Percentiles rank a stretch among this genome's conserved stretches.
Evolutionary conservation across 2,888 invertebrate genomes (phyloP).

Genomic region (Asteroscopus sphinx): DNA sequence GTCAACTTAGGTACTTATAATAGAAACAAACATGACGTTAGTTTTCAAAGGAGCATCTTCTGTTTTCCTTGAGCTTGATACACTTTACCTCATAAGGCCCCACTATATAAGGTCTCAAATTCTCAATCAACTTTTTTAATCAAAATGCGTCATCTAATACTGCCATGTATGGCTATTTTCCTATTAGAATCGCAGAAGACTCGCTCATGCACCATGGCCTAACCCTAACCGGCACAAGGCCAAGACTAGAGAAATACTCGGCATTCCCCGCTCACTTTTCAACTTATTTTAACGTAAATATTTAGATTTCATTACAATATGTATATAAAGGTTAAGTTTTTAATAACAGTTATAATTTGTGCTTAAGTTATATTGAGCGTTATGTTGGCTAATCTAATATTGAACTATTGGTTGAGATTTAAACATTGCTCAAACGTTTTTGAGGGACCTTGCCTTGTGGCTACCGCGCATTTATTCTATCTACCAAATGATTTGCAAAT

Average conservation of each 20-base stretch:
- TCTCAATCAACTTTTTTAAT: conserved; percentile 11
- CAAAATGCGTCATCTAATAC: background rate
- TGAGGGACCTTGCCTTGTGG: background rate
- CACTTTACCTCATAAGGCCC: conserved; percentile 23
- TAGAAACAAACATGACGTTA: background rate
- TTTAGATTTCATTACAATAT: conserved; percentile 40
- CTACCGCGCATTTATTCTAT: too few species aligned
- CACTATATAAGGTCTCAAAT: conserved; percentile 24
- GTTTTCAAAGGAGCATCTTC: background rate
- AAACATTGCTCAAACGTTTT: background rate
- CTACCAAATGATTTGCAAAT: too few species aligned
- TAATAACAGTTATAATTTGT: conserved; percentile 30
- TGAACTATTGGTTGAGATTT: background rate
- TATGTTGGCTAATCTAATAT: conserved; percentile 23
- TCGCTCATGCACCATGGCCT: conserved; percentile 8
- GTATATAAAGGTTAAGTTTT: conserved; percentile 50
- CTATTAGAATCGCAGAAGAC: background rate
- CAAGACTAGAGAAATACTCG: conserved; percentile 26
- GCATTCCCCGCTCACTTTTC: conserved; percentile 47
- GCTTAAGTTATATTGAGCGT: conserved; percentile 38
- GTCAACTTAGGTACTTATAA: too few species aligned
- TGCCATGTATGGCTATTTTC: background rate
- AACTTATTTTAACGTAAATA: conserved; percentile 41
- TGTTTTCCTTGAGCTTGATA: conserved; percentile 42
- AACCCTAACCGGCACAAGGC: conserved; percentile 42